phyloP scores from a whole-genome alignment of 2,888 invertebrate species.

The Melanostoma mellinum region DNA sequence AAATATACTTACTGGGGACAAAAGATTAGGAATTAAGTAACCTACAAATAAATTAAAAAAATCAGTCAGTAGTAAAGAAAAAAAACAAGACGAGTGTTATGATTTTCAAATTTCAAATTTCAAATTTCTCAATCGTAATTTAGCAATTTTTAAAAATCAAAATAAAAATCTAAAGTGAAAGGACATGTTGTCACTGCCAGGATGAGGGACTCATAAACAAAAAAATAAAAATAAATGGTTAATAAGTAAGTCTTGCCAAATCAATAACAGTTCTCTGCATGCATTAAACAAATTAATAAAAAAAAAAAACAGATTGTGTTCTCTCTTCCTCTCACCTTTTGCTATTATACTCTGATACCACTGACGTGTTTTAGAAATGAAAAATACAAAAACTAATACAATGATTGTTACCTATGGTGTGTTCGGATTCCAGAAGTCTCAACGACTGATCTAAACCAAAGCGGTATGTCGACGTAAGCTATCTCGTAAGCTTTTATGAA shows the following conservation, averaged over 20 bases:
- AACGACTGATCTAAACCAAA: constrained; percentile 90
- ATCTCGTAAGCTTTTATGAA: constrained; percentile 92
- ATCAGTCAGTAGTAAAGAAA: constrained; percentile 74
- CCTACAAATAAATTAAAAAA: constrained; percentile 82
- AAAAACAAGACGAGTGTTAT: constrained; percentile 70
- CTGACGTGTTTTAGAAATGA: neutral
- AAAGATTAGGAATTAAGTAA: constrained; percentile 82
- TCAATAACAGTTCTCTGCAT: constrained; percentile 35
- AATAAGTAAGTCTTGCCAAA: constrained; percentile 33
- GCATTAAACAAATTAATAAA: constrained; percentile 29
- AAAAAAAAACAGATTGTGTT: neutral
- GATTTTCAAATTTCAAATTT: constrained; percentile 51
- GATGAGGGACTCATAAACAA: constrained; percentile 14
- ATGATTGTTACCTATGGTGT: constrained; percentile 79
- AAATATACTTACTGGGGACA: constrained; percentile 76
- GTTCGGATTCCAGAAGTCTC: constrained; percentile 82
- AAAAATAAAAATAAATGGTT: constrained; percentile 33
- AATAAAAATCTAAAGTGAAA: neutral
- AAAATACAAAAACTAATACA: neutral
- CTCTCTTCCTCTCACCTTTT: constrained; percentile 44
- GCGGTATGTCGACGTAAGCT: constrained; percentile 88
- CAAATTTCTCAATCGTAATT: constrained; percentile 46
- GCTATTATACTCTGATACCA: constrained; percentile 9
- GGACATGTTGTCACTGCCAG: neutral
- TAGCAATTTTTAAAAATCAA: constrained; percentile 9